phyloP scores from a whole-genome alignment of 30 jellyfish, hydroid and myxozoan genomes.

The Sanderia malayensis region DNA sequence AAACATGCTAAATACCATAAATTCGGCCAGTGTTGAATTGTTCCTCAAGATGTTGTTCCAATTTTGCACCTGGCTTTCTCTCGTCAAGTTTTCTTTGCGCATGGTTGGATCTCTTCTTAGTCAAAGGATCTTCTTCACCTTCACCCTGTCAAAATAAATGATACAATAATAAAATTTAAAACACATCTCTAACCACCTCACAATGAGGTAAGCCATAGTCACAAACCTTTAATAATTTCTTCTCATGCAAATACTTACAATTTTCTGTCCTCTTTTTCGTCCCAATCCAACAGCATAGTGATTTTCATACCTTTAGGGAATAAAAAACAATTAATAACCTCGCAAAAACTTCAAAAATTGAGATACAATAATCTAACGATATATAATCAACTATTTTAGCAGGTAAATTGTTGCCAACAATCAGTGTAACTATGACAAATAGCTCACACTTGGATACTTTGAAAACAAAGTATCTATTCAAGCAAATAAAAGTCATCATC shows the following conservation, averaged over 20 bases:
- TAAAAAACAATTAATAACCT: no score
- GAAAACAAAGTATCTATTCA: conserved; percentile 8
- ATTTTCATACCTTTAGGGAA: conserved; percentile 61
- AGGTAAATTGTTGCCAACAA: no score
- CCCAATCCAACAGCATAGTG: conserved; percentile 84
- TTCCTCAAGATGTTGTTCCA: conserved; percentile 86
- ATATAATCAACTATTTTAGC: no score
- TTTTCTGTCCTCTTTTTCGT: conserved; percentile 78
- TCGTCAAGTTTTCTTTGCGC: conserved; percentile 60
- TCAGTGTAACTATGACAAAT: conserved; percentile 38
- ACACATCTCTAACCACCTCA: not conserved
- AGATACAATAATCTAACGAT: no score
- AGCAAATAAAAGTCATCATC: conserved; percentile 7
- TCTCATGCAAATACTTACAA: no score
- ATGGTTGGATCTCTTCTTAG: conserved; percentile 72
- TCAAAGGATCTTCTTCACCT: conserved; percentile 73
- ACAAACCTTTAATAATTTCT: no score
- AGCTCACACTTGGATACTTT: conserved; percentile 7
- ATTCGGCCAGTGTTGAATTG: conserved; percentile 85
- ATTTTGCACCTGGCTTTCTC: conserved; percentile 66
- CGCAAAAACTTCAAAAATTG: no score
- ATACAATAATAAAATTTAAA: not conserved
- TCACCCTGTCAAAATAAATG: conserved; percentile 47
- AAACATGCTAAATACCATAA: conserved; percentile 71
- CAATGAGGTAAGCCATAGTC: no score